Evolutionary conservation across 2,888 invertebrate genomes (phyloP), one percentile per base, ranked within the genome.

Genomic region (Ariolimax columbianus): DNA sequence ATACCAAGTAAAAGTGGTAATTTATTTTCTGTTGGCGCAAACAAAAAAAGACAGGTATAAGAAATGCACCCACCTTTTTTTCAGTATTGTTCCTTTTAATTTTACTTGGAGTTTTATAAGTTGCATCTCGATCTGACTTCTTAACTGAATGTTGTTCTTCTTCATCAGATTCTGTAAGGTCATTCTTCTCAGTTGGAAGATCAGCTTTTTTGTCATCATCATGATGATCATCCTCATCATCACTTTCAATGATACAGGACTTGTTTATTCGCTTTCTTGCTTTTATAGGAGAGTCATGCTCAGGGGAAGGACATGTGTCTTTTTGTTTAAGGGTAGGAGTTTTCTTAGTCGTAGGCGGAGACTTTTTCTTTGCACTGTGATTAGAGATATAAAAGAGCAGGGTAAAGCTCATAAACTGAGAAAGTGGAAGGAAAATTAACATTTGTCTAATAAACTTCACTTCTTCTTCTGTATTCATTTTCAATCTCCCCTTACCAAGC

Each of bases 241-340:
- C 91, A 88, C 91, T 91, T 47, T 91, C 91, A 33, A 92, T 88
- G n/a, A 92, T 82, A 47, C 89, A 85, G 30, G 87, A 88, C 80
- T 87, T 88, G 77, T 88, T 89, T n/a, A 87, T 87, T 9, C 89
- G 63, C 9, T 88, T 87, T 1, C 86, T 87, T 85, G 88, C 82
- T 68, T 85, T 91, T 11, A 91, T 87, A n/a, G 91, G 91, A 17
- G 90, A 90, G 55, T 89, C 89, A 6, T 47, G 38, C 1, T 82
- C 81, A n/a, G 47, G 51, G n/a, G 82, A 38, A 38, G 77, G 90
- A 7, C 87, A 89, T 3, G 77, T 79, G 85, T 90, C 90, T 83
- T 88, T 89, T 23, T 86, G 90, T 70, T 90, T 90, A 30, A 33
- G 51, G 23, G 75, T 33, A 19, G 75, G 26, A 43, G 51, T 36